Evolutionary conservation across 2,797 vertebrate genomes (phyloP).

Genomic region (Siniperca obscura): DNA sequence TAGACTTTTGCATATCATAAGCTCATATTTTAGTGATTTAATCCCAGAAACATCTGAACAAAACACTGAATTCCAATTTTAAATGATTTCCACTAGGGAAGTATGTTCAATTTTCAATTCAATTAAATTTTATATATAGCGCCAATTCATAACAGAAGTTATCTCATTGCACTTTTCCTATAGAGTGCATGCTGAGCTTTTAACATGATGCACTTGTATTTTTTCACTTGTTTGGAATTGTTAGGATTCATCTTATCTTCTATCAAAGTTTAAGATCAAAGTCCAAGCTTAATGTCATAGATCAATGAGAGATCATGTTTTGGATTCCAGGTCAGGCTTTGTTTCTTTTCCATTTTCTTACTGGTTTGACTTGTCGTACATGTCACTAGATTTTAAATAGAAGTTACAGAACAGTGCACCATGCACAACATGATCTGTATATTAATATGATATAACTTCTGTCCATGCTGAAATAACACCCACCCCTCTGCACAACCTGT

Average conservation of each 20-base stretch:
- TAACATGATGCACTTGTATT: neutral
- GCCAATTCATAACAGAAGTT: too few relatives aligned
- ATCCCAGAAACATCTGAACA: neutral
- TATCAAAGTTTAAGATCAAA: neutral
- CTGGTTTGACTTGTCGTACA: neutral
- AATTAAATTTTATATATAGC: too few relatives aligned
- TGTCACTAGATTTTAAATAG: neutral
- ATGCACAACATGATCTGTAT: neutral
- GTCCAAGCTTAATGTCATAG: neutral
- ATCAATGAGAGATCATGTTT: neutral
- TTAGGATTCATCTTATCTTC: neutral
- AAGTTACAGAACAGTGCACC: neutral
- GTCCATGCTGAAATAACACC: neutral
- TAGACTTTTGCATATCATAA: neutral
- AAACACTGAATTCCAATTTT: neutral
- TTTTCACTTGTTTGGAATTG: neutral
- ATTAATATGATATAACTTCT: conserved; percentile 9
- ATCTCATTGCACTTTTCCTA: too few relatives aligned
- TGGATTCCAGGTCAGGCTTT: neutral
- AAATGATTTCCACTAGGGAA: neutral
- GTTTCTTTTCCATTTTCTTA: neutral
- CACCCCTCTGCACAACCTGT: conserved; percentile 35
- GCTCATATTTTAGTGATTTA: neutral
- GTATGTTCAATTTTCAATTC: too few relatives aligned
- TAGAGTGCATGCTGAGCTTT: neutral